phyloP scores from a whole-genome alignment of 2,888 invertebrate species.

The Minunthozetes semirufus region DNA sequence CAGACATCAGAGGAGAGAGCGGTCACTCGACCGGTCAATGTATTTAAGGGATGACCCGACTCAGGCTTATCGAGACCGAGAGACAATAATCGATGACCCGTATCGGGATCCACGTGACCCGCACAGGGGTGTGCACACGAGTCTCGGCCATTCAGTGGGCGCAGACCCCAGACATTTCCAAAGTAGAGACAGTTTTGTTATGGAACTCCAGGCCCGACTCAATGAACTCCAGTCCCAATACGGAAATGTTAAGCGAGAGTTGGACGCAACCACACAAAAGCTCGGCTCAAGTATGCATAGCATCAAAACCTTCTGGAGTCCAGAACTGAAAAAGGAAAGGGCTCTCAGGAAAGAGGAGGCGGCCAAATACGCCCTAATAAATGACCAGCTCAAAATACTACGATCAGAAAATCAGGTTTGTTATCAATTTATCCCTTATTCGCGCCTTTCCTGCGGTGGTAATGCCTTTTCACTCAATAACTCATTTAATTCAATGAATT shows the following conservation, averaged over 20 bases:
- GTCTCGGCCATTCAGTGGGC: constrained; percentile 31
- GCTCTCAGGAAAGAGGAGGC: constrained; percentile 94
- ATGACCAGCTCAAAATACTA: constrained; percentile 89
- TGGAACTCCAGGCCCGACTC: constrained; percentile 86
- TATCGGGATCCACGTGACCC: constrained; percentile 32
- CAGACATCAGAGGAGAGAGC: constrained; percentile 50
- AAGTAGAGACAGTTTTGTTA: constrained; percentile 61
- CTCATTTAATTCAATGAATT: not conserved
- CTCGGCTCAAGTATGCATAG: constrained; percentile 98
- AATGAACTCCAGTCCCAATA: constrained; percentile 89
- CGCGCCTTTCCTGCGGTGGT: not conserved
- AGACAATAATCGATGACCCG: constrained; percentile 40
- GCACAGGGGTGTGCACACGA: constrained; percentile 19
- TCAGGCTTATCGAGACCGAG: constrained; percentile 38
- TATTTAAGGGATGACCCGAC: constrained; percentile 38
- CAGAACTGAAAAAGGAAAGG: constrained; percentile 96
- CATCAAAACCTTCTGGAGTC: constrained; percentile 99
- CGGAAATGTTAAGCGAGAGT: constrained; percentile 80
- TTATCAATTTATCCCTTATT: constrained; percentile 39
- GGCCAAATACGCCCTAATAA: constrained; percentile 90
- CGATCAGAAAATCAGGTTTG: constrained; percentile 92
- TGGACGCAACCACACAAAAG: constrained; percentile 93
- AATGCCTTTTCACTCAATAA: not conserved
- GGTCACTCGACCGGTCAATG: constrained; percentile 58
- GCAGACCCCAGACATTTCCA: constrained; percentile 40